A percentile compares a stretch with the other conserved stretches of the same genome.
These are phyloP conservation scores for Rhingia rostrata DNA, from an alignment of 2,888 invertebrate genomes.

Conservation along the genomic window DNA sequence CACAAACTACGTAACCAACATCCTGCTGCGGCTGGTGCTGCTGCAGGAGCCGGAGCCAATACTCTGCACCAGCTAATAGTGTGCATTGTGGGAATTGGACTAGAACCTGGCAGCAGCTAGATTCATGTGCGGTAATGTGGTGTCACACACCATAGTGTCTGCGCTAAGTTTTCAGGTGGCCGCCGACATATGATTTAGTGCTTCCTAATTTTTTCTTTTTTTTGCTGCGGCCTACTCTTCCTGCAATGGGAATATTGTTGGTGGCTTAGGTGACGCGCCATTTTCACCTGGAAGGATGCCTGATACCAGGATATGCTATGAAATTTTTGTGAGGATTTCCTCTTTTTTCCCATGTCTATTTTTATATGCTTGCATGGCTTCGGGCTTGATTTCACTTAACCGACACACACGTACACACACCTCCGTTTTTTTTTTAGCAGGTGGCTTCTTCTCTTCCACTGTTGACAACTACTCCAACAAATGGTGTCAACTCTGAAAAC, in stretches of 20 bases:
- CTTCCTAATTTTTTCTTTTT: conserved; percentile 46
- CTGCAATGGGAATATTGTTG: conserved; percentile 15
- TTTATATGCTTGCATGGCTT: conserved; percentile 38
- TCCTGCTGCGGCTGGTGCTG: conserved; percentile 55
- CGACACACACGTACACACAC: conserved; percentile 44
- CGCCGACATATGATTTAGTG: conserved; percentile 73
- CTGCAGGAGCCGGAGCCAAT: conserved; percentile 49
- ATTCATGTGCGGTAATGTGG: conserved; percentile 74
- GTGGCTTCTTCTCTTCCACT: conserved; percentile 40
- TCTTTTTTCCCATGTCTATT: conserved; percentile 18
- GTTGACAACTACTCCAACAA: conserved; percentile 70
- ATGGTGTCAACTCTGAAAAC: conserved; percentile 68
- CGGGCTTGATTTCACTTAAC: conserved; percentile 71
- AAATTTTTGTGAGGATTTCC: conserved; percentile 46
- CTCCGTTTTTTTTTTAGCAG: conserved; percentile 34
- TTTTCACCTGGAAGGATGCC: conserved; percentile 57
- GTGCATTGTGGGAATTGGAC: conserved; percentile 73
- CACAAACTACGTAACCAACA: conserved; percentile 70
- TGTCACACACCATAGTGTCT: conserved; percentile 74
- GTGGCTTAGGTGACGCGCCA: conserved; percentile 51
- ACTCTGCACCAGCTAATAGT: conserved; percentile 54
- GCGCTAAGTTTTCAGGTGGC: conserved; percentile 70
- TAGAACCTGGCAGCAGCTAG: conserved; percentile 73
- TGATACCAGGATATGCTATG: conserved; percentile 69
- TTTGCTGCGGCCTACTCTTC: not conserved